phyloP scores from a whole-genome alignment of 2,797 vertebrate genomes.

The Notolabrus celidotus region DNA sequence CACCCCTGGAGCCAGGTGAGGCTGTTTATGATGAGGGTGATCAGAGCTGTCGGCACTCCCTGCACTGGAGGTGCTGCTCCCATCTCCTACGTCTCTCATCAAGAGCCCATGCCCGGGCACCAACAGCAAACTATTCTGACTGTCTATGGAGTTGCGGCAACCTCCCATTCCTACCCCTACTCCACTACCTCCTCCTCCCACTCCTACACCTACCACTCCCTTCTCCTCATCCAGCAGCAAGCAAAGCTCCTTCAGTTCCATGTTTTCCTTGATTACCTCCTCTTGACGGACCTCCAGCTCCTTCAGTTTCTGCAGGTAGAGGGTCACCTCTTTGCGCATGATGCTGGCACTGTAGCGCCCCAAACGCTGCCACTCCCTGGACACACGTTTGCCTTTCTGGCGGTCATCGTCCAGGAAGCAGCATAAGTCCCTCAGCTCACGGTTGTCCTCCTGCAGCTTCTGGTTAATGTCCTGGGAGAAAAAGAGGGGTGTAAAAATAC shows the following conservation, averaged over 20 bases:
- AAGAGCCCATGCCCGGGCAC: slow-evolving; percentile 87
- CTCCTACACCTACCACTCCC: slow-evolving; percentile 67
- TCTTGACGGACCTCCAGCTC: slow-evolving; percentile 95
- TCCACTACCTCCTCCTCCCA: slow-evolving; percentile 54
- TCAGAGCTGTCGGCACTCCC: slow-evolving; percentile 96
- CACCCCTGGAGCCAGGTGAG: slow-evolving; percentile 76
- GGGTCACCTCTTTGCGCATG: slow-evolving; percentile 97
- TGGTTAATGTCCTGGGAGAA: slow-evolving; percentile 93
- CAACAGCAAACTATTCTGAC: slow-evolving; percentile 94
- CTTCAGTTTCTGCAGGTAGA: slow-evolving; percentile 96
- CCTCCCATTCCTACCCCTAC: slow-evolving; percentile 78
- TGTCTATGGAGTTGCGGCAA: slow-evolving; percentile 95
- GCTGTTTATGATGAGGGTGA: slow-evolving; percentile 89
- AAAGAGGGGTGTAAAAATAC: neutral
- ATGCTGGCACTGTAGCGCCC: slow-evolving; percentile 94
- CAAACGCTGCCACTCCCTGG: slow-evolving; percentile 96
- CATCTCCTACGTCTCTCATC: slow-evolving; percentile 94
- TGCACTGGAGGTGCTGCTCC: slow-evolving; percentile 95
- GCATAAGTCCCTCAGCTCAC: slow-evolving; percentile 95
- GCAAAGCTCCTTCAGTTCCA: slow-evolving; percentile 96
- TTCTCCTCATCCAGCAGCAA: slow-evolving; percentile 95
- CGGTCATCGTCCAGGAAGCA: slow-evolving; percentile 97
- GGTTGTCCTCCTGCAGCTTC: slow-evolving; percentile 98
- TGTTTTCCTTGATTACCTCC: slow-evolving; percentile 94
- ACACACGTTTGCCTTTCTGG: slow-evolving; percentile 97